These are phyloP conservation scores for Rhinopomastus cyanomelas DNA, from an alignment of 2,113 vertebrate genomes.

Conservation along the genomic window DNA sequence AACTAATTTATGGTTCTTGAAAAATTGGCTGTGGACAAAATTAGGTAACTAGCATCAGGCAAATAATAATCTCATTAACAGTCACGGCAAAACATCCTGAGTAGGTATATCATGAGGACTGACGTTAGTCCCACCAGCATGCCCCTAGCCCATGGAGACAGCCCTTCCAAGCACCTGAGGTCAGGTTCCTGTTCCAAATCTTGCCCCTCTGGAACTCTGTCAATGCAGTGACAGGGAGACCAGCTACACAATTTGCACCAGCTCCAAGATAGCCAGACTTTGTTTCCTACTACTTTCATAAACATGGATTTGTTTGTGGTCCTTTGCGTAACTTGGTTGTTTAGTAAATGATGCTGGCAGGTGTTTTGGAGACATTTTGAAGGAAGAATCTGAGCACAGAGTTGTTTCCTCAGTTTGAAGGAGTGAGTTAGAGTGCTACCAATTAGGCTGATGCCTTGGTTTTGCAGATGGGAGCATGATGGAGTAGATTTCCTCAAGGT, in stretches of 20 bases:
- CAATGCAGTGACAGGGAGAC: neutral
- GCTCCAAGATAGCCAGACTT: neutral
- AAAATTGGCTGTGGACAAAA: constrained; percentile 50
- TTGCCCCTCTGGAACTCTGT: neutral
- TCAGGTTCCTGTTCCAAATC: neutral
- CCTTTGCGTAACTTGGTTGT: neutral
- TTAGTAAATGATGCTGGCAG: neutral
- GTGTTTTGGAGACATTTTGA: neutral
- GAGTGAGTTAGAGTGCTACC: neutral
- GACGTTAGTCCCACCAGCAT: neutral
- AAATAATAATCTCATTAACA: constrained; percentile 39
- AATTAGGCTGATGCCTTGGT: neutral
- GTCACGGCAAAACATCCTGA: neutral
- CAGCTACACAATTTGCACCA: neutral
- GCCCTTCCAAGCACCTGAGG: neutral
- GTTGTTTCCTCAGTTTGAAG: neutral
- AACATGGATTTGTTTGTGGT: neutral
- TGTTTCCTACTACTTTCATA: neutral
- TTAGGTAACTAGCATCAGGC: constrained; percentile 36
- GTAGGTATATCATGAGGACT: neutral
- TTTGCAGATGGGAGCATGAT: neutral
- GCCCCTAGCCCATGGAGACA: neutral
- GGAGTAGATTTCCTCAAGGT: neutral
- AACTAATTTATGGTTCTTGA: constrained; percentile 66
- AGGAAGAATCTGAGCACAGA: neutral